These are phyloP conservation scores for Alca torda DNA, from an alignment of 2,797 vertebrate genomes.

Conservation along the genomic window DNA sequence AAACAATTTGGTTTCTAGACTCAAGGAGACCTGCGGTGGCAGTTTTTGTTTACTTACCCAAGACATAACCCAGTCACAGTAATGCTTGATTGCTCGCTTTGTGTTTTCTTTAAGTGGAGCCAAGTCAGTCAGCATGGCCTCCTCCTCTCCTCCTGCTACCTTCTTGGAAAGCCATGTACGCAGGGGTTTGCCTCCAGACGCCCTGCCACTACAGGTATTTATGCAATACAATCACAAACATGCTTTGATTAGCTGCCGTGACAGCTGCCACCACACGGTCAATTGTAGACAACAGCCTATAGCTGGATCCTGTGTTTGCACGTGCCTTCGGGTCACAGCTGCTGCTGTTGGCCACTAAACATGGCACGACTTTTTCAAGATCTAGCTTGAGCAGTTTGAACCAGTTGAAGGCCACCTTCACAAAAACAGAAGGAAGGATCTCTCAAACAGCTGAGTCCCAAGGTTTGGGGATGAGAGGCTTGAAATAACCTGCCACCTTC, in stretches of 20 bases:
- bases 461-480: background rate
- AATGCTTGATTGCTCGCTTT: background rate
- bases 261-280: background rate
- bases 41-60: background rate
- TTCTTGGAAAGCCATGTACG: background rate
- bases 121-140: background rate
- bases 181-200: background rate
- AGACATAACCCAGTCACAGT: background rate
- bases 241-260: background rate
- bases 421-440: background rate
- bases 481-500: background rate
- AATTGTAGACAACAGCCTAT: background rate
- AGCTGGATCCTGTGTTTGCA: background rate
- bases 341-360: background rate
- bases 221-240: background rate
- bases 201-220: background rate
- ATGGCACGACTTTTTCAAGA: background rate
- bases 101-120: rapidly evolving
- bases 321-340: background rate
- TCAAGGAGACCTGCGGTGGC: background rate
- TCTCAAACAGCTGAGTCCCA: background rate
- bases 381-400: background rate
- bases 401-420: background rate
- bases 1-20: background rate
- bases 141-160: background rate